These are phyloP conservation scores for Plebejus melissa DNA, from an alignment of 2,888 invertebrate species.

Conservation along the genomic window DNA sequence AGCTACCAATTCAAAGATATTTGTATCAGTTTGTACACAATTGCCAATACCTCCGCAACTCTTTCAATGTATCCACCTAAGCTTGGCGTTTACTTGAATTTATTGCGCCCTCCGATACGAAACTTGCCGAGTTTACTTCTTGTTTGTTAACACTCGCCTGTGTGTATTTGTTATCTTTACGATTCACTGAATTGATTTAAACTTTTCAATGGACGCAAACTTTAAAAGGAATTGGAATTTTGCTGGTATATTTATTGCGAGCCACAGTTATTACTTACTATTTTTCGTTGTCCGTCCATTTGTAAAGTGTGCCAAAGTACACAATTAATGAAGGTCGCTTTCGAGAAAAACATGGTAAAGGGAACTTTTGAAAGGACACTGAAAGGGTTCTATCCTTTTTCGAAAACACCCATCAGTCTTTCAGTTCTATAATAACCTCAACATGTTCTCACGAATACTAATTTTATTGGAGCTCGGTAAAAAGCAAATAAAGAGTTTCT, in stretches of 20 bases:
- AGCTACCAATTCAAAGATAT: slow-evolving; percentile 30
- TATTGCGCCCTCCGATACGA: slow-evolving; percentile 42
- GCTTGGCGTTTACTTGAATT: slow-evolving; percentile 44
- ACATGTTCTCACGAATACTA: background rate
- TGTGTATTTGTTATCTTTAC: slow-evolving; percentile 34
- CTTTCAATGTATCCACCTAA: slow-evolving; percentile 40
- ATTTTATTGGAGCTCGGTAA: background rate
- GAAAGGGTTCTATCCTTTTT: slow-evolving; percentile 6
- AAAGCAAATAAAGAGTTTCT: background rate
- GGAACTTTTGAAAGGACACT: slow-evolving; percentile 3
- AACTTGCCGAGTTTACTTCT: slow-evolving; percentile 38
- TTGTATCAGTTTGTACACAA: slow-evolving; percentile 36
- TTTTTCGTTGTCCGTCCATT: slow-evolving; percentile 9
- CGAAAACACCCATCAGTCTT: slow-evolving; percentile 2
- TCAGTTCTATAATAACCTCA: slow-evolving; percentile 3
- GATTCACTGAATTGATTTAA: slow-evolving; percentile 32
- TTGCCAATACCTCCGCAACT: slow-evolving; percentile 37
- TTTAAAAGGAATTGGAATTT: slow-evolving; percentile 28
- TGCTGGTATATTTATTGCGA: slow-evolving; percentile 22
- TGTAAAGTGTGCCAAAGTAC: slow-evolving; percentile 4
- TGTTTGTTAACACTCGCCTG: slow-evolving; percentile 40
- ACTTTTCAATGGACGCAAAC: slow-evolving; percentile 30
- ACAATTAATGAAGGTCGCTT: background rate
- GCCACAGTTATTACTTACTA: slow-evolving; percentile 3
- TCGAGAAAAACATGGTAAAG: background rate